Percentiles rank a stretch among this genome's conserved stretches.
Evolutionary conservation across 1,140 invertebrate species (phyloP).

Genomic region (Andrena cerasifolii): DNA sequence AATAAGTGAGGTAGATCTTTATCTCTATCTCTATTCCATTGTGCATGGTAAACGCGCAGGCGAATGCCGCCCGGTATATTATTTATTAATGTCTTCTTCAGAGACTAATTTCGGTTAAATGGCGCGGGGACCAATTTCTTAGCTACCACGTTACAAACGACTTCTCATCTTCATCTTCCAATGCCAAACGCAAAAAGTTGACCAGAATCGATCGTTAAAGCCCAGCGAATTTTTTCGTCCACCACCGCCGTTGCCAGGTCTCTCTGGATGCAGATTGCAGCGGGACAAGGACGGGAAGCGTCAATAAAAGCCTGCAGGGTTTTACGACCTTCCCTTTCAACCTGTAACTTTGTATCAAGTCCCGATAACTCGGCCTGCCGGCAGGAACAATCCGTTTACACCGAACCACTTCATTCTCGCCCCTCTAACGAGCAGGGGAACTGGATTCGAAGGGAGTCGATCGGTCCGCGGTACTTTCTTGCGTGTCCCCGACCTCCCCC

Average conservation of each 20-base stretch:
- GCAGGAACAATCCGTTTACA: conserved; percentile 43
- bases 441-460: conserved; percentile 30
- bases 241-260: neutral
- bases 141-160: too few species aligned
- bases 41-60: too few species aligned
- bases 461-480: conserved; percentile 61
- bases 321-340: conserved; percentile 19
- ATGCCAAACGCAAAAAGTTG: neutral
- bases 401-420: conserved; percentile 47
- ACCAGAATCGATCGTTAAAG: conserved; percentile 16
- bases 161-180: too few species aligned
- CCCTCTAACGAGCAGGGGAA: conserved; percentile 44
- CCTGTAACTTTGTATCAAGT: conserved; percentile 28
- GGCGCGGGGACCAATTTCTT: too few species aligned
- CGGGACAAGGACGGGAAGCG: neutral
- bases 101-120: too few species aligned
- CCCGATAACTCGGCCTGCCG: conserved; percentile 25
- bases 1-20: neutral
- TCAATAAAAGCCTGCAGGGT: conserved; percentile 18
- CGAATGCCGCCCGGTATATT: too few species aligned
- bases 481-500: conserved; percentile 31
- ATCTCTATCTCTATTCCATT: too few species aligned
- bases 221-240: neutral
- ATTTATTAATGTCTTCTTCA: too few species aligned
- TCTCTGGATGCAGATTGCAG: conserved; percentile 9